Evolutionary conservation across 2,797 vertebrate genomes (phyloP).

Genomic region (Tragopan temminckii): DNA sequence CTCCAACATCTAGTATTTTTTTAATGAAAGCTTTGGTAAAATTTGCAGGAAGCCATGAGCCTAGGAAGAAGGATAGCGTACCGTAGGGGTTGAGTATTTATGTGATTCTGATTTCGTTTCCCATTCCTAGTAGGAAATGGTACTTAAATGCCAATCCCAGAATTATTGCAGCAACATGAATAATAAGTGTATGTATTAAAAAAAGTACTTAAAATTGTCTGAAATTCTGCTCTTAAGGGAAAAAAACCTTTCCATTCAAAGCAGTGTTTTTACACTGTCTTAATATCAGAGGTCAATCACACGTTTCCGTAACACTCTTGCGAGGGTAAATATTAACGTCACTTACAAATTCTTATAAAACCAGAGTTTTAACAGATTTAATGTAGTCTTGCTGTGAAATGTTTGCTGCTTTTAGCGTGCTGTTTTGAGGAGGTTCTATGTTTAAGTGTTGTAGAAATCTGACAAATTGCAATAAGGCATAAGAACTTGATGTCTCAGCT

Average conservation of each 20-base stretch:
- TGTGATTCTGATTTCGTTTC: not conserved
- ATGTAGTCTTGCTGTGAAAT: not conserved
- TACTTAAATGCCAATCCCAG: not conserved
- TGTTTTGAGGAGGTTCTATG: fast-evolving
- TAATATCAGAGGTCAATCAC: not conserved
- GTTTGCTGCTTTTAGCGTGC: not conserved
- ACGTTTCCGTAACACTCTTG: not conserved
- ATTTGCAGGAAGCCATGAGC: not conserved
- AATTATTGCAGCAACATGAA: not conserved
- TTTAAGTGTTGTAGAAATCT: not conserved
- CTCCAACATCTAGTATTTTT: not conserved
- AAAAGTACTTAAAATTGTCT: not conserved
- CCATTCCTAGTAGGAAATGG: not conserved
- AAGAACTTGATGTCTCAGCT: not conserved
- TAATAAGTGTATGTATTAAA: not conserved
- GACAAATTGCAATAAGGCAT: not conserved
- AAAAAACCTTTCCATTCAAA: not conserved
- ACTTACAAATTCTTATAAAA: not conserved
- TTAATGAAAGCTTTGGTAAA: not conserved
- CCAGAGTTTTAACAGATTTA: not conserved
- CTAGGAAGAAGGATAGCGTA: not conserved
- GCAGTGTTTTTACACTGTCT: not conserved
- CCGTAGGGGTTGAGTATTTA: not conserved
- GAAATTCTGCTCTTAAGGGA: not conserved
- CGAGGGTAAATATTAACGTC: not conserved